Conservation (phyloP, 1,140 invertebrate genomes). For the Hylaeus anthracinus region DNA sequence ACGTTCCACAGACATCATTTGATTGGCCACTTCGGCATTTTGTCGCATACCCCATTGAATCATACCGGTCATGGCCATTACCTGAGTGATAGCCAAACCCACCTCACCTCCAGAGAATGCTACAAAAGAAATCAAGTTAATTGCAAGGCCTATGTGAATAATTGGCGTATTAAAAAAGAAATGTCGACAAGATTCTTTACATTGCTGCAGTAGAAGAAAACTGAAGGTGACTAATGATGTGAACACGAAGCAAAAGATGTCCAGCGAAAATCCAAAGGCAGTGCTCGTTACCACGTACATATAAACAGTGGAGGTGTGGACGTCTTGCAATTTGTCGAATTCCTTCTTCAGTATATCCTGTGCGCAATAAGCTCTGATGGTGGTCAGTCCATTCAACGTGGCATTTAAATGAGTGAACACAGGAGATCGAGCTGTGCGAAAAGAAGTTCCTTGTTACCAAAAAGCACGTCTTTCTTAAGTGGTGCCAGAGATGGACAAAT, state of each 20-base stretch:
- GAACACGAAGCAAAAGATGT: constrained; percentile 88
- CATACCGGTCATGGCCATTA: constrained; percentile 82
- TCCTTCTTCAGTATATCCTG: constrained; percentile 89
- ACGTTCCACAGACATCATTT: constrained; percentile 90
- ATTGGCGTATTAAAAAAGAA: neutral
- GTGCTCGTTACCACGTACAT: constrained; percentile 85
- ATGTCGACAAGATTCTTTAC: constrained; percentile 50
- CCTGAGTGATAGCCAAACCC: constrained; percentile 83
- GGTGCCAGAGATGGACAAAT: too few relatives aligned
- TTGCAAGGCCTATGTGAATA: too few relatives aligned
- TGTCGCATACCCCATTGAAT: constrained; percentile 89
- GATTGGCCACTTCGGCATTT: constrained; percentile 89
- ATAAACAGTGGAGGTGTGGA: constrained; percentile 86
- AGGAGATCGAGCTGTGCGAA: constrained; percentile 86
- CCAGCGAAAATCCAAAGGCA: constrained; percentile 87
- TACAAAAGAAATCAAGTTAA: constrained; percentile 67
- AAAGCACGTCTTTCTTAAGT: neutral
- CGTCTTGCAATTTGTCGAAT: constrained; percentile 86
- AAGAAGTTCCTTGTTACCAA: constrained; percentile 72
- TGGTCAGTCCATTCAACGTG: constrained; percentile 93
- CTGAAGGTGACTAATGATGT: constrained; percentile 83
- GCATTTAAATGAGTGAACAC: constrained; percentile 94
- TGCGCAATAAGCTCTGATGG: constrained; percentile 92
- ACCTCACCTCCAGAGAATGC: constrained; percentile 83
- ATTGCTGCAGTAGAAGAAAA: constrained; percentile 80